phyloP scores from a whole-genome alignment of 1,140 invertebrate genomes.

The Sesamia nonagrioides region DNA sequence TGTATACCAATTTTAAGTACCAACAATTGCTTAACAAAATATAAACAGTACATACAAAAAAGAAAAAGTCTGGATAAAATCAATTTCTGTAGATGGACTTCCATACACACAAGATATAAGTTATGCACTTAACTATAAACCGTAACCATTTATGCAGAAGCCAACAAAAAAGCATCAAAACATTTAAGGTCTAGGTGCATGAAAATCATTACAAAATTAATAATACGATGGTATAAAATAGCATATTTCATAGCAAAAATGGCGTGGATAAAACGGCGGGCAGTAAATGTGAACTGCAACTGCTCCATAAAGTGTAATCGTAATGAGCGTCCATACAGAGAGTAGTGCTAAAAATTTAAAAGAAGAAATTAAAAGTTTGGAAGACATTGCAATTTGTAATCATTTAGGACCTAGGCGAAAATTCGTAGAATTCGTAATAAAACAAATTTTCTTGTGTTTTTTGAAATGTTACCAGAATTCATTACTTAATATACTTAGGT shows the following conservation, averaged over 20 bases:
- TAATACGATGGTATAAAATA: slow-evolving; percentile 21
- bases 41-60: neutral
- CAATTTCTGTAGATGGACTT: neutral
- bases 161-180: slow-evolving; percentile 4
- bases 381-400: neutral
- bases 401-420: too few species aligned
- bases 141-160: slow-evolving; percentile 2
- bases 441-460: too few species aligned
- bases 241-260: slow-evolving; percentile 11
- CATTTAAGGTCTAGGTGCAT: neutral
- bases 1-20: too few species aligned
- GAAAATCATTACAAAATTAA: slow-evolving; percentile 21
- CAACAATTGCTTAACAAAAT: neutral
- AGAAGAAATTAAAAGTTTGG: too few species aligned
- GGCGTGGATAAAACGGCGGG: neutral
- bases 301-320: slow-evolving; percentile 16
- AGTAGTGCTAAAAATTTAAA: neutral
- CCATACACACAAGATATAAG: neutral
- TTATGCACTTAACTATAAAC: neutral
- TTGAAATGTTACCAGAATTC: too few species aligned
- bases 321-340: neutral
- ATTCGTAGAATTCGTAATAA: too few species aligned
- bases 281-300: slow-evolving; percentile 31
- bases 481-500: too few species aligned
- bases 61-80: neutral